Percentiles rank a stretch among this genome's conserved stretches.
Conservation (phyloP, 1,140 invertebrate species). For the Brachionus koreanus region DNA sequence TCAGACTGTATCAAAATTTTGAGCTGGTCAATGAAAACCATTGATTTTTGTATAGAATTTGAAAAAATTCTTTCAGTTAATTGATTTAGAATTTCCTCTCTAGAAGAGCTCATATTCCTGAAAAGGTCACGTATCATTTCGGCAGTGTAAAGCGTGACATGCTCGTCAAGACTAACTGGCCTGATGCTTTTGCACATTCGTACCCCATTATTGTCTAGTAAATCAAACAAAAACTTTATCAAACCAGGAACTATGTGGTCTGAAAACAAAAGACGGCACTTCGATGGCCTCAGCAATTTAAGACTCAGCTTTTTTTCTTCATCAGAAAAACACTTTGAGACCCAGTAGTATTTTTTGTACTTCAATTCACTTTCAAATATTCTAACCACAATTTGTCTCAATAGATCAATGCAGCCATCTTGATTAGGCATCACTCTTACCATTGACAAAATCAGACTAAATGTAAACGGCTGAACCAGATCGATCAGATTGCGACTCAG, state of each 20-base stretch:
- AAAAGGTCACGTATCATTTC: constrained; percentile 35
- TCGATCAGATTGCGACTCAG: not conserved
- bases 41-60: not conserved
- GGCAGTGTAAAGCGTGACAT: not conserved
- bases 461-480: constrained; percentile 40
- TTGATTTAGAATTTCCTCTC: constrained; percentile 13
- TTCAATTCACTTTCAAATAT: constrained; percentile 36
- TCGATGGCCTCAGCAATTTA: constrained; percentile 11
- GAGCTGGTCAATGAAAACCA: constrained; percentile 38
- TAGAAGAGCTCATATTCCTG: not conserved
- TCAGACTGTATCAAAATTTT: constrained; percentile 28
- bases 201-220: constrained; percentile 9
- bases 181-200: constrained; percentile 1
- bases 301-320: constrained; percentile 26
- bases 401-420: constrained; percentile 6
- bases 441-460: constrained; percentile 6
- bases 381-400: constrained; percentile 14
- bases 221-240: constrained; percentile 21
- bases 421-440: constrained; percentile 12
- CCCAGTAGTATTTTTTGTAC: constrained; percentile 40
- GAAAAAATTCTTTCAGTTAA: constrained; percentile 33
- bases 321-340: constrained; percentile 23
- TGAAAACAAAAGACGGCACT: constrained; percentile 18
- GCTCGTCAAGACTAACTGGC: not conserved
- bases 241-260: constrained; percentile 16